A percentile compares a stretch with the other conserved stretches of the same genome.
Evolutionary conservation across 2,113 vertebrate genomes (phyloP).

Genomic region (Tamias sibiricus): DNA sequence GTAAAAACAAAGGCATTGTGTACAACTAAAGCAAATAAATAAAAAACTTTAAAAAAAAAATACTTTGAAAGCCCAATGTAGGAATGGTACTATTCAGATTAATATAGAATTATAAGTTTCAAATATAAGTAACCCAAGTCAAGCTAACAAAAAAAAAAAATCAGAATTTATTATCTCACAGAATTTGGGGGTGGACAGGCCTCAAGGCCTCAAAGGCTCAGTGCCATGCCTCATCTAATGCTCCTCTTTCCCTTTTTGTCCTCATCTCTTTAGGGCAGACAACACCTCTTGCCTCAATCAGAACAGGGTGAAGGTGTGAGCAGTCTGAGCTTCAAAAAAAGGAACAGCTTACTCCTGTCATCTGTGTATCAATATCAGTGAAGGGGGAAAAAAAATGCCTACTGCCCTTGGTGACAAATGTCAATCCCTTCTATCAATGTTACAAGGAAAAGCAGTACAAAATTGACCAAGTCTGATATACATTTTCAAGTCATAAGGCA

Average conservation of each 20-base stretch:
- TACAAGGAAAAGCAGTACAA: neutral
- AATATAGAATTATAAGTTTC: neutral
- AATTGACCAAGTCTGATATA: neutral
- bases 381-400: neutral
- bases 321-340: slow-evolving; percentile 14
- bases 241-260: slow-evolving; percentile 25
- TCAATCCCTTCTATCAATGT: neutral
- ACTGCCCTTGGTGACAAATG: neutral
- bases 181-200: neutral
- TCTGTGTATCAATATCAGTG: neutral
- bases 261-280: slow-evolving; percentile 49
- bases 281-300: neutral
- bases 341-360: neutral
- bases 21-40: too few species aligned
- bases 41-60: too few species aligned
- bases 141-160: slow-evolving; percentile 40
- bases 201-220: neutral
- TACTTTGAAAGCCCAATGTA: neutral
- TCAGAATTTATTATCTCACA: slow-evolving; percentile 25
- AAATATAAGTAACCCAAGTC: slow-evolving; percentile 33
- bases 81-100: neutral
- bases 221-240: slow-evolving; percentile 13
- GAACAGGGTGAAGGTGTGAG: too few species aligned
- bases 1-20: too few species aligned
- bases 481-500: neutral